These are phyloP conservation scores for Vollenhovia emeryi DNA, from an alignment of 1,140 invertebrate genomes.

Conservation along the genomic window DNA sequence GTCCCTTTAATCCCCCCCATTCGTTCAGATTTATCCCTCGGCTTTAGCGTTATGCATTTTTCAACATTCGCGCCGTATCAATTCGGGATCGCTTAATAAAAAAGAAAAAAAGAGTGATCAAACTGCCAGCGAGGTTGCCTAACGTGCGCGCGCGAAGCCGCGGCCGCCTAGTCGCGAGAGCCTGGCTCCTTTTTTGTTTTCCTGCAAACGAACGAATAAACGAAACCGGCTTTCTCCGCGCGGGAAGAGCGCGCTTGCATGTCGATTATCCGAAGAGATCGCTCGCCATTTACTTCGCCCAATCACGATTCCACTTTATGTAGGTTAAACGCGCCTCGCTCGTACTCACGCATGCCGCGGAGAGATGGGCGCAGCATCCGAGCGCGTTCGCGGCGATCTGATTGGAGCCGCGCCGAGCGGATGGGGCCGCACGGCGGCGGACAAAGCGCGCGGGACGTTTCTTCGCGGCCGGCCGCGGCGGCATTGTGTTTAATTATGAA, in stretches of 20 bases:
- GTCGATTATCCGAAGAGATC: conserved; percentile 65
- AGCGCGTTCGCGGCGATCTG: conserved; percentile 26
- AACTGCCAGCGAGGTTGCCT: neutral
- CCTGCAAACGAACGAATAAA: conserved; percentile 86
- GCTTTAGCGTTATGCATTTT: conserved; percentile 3
- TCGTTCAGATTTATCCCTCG: conserved; percentile 3
- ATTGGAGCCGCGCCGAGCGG: conserved; percentile 8
- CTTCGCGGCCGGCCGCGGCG: neutral
- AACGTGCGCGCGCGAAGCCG: neutral
- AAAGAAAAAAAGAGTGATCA: neutral
- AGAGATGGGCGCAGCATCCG: conserved; percentile 52
- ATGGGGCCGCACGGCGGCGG: neutral
- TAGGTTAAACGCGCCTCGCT: conserved; percentile 61
- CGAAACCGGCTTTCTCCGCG: conserved; percentile 52
- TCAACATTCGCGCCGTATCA: conserved; percentile 17
- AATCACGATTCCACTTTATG: conserved; percentile 64
- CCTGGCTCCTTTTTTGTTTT: neutral
- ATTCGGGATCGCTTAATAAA: conserved; percentile 1
- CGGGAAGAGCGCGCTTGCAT: conserved; percentile 39
- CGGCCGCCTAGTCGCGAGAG: neutral
- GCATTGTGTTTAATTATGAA: conserved; percentile 3
- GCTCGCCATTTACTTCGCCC: conserved; percentile 63
- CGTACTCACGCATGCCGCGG: conserved; percentile 20
- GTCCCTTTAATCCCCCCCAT: conserved; percentile 28
- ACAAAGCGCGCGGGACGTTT: conserved; percentile 7